Percentiles rank a stretch among this genome's conserved stretches.
Conservation (phyloP, 2,797 vertebrate species). For the Sternarchorhynchus goeldii region DNA sequence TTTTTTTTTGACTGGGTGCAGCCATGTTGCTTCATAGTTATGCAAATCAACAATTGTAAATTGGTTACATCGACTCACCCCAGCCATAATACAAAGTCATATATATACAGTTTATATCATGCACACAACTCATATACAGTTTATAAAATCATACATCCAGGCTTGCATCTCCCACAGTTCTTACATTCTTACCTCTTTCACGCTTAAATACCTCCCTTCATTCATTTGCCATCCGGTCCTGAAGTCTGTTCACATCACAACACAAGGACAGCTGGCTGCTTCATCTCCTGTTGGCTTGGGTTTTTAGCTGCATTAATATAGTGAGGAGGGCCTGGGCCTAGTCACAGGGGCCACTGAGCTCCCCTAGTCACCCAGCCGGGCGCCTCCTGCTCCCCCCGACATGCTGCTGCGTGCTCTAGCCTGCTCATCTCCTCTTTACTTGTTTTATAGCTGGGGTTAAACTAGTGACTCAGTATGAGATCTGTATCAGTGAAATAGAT, state of each 20-base stretch:
- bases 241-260: conserved; percentile 58
- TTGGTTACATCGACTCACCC: no score
- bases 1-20: no score
- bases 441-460: no score
- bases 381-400: conserved; percentile 49
- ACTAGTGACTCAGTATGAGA: no score
- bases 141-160: not conserved
- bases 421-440: no score
- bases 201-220: conserved; percentile 28
- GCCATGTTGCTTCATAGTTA: no score
- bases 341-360: conserved; percentile 59
- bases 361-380: conserved; percentile 46
- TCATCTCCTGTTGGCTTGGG: conserved; percentile 66
- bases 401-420: not conserved
- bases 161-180: not conserved
- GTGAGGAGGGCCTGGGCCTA: conserved; percentile 56
- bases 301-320: conserved; percentile 66
- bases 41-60: no score
- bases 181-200: conserved; percentile 1
- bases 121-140: not conserved
- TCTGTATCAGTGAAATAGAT: no score
- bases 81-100: no score
- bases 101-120: not conserved
- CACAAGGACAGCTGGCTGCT: conserved; percentile 70
- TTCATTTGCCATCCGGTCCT: conserved; percentile 47